phyloP scores from a whole-genome alignment of 2,113 vertebrate species.

The Charina bottae region DNA sequence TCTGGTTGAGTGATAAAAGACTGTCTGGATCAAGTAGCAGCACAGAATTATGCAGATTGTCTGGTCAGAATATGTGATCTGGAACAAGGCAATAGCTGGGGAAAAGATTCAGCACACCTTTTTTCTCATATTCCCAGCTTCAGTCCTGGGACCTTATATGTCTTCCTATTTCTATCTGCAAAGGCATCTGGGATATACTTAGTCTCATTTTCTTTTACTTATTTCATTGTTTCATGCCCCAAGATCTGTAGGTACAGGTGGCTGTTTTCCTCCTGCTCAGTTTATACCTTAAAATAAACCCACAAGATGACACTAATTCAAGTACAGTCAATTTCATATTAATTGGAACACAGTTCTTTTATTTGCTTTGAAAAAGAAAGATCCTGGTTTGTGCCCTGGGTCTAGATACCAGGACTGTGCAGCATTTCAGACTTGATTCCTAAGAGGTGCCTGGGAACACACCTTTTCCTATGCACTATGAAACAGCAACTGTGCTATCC shows the following conservation, averaged over 20 bases:
- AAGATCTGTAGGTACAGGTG: background rate
- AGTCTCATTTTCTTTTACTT: background rate
- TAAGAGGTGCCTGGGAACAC: background rate
- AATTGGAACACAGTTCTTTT: constrained; percentile 5
- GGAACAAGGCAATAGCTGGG: background rate
- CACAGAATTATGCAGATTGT: background rate
- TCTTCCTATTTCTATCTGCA: background rate
- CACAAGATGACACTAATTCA: constrained; percentile 13
- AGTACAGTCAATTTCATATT: constrained; percentile 3
- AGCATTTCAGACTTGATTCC: background rate
- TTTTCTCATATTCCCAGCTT: background rate
- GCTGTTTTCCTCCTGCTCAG: constrained; percentile 6
- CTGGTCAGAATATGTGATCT: background rate
- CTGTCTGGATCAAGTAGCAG: background rate
- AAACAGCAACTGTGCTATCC: background rate
- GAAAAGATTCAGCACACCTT: background rate
- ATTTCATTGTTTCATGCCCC: background rate
- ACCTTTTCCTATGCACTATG: background rate
- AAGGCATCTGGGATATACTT: background rate
- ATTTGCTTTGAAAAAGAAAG: background rate
- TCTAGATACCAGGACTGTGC: background rate
- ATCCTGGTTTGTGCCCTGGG: background rate
- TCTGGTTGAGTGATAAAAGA: background rate
- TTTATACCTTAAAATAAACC: constrained; percentile 14
- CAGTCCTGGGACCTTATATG: background rate